Percentiles rank a stretch among this genome's conserved stretches.
Conservation (phyloP, 2,888 invertebrate species). For the Melinaea menophilus region DNA sequence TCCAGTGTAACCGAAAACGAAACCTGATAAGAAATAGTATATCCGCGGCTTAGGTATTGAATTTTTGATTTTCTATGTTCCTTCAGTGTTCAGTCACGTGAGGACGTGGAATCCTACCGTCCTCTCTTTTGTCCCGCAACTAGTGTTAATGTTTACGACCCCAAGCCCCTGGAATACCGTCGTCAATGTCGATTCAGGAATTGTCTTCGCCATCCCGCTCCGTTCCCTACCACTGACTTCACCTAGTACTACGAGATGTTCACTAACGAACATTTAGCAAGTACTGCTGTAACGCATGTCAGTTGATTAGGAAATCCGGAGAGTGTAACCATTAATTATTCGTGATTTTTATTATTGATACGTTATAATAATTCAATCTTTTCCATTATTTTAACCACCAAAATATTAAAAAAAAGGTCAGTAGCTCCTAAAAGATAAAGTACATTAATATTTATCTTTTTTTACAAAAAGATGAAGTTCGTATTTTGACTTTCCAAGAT, state of each 20-base stretch:
- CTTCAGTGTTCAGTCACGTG: conserved; percentile 81
- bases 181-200: conserved; percentile 73
- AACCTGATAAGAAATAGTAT: too few species aligned
- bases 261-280: conserved; percentile 66
- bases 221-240: conserved; percentile 55
- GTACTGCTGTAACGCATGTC: conserved; percentile 79
- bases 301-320: conserved; percentile 31
- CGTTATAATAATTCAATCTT: too few species aligned
- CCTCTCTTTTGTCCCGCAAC: conserved; percentile 75
- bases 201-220: conserved; percentile 42
- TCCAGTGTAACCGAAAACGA: too few species aligned
- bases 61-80: neutral
- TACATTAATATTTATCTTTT: too few species aligned
- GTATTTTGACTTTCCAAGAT: too few species aligned
- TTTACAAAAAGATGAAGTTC: too few species aligned
- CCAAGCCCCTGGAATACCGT: conserved; percentile 70
- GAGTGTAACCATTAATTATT: neutral
- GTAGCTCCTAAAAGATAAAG: too few species aligned
- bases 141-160: conserved; percentile 73
- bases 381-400: too few species aligned
- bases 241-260: conserved; percentile 72
- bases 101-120: conserved; percentile 76
- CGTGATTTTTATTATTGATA: too few species aligned
- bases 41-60: too few species aligned
- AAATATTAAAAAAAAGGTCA: too few species aligned